phyloP scores from a whole-genome alignment of 2,888 invertebrate genomes.

The Lasioglossum leucozonium region DNA sequence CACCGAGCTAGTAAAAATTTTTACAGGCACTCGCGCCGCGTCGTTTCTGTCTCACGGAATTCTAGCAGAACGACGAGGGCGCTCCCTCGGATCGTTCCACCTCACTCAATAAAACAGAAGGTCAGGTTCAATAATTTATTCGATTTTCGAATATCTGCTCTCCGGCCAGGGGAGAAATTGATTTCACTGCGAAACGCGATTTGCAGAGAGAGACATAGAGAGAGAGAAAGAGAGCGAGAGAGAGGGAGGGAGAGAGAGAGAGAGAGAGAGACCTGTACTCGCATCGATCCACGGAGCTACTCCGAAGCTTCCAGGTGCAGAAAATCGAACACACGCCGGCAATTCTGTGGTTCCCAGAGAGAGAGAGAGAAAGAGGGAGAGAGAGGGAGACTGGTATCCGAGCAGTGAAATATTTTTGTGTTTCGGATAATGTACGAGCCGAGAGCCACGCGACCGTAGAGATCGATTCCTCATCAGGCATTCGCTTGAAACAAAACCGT shows the following conservation, averaged over 20 bases:
- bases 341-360: not conserved
- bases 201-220: not conserved
- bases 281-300: not conserved
- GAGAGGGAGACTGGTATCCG: not conserved
- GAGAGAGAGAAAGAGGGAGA: too few relatives aligned
- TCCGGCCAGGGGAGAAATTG: not conserved
- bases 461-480: slow-evolving; percentile 21
- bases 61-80: not conserved
- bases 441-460: slow-evolving; percentile 1
- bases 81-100: not conserved
- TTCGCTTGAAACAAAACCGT: slow-evolving; percentile 5
- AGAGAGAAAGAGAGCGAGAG: not conserved
- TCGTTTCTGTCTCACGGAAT: not conserved
- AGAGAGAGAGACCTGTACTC: not conserved
- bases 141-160: not conserved
- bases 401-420: slow-evolving; percentile 4
- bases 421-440: slow-evolving; percentile 1
- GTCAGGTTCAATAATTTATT: not conserved
- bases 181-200: not conserved
- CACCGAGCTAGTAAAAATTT: not conserved
- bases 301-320: not conserved
- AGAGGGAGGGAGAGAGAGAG: too few relatives aligned
- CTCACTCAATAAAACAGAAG: not conserved
- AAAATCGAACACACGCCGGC: not conserved
- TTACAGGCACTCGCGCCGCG: not conserved